phyloP scores from a whole-genome alignment of 2,797 vertebrate genomes.

The Melanotaenia pygmaea region DNA sequence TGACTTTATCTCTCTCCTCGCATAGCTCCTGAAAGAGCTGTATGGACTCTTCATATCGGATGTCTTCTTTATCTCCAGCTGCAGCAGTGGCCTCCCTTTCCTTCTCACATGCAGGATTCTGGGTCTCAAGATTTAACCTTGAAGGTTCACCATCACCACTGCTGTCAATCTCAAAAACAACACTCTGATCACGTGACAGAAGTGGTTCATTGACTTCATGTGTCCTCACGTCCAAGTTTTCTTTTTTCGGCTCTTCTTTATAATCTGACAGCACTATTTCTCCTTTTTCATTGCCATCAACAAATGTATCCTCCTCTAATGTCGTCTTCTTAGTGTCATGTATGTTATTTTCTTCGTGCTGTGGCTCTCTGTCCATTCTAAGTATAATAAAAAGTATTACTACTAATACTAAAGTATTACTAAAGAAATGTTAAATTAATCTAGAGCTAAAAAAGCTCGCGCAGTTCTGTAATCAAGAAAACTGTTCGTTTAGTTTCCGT shows the following conservation, averaged over 20 bases:
- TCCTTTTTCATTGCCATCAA: constrained; percentile 7
- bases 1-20: constrained; percentile 66
- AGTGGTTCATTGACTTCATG: constrained; percentile 9
- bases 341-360: constrained; percentile 1
- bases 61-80: constrained; percentile 5
- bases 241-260: constrained; percentile 10
- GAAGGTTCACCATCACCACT: neutral
- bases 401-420: too few relatives aligned
- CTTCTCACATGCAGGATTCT: neutral
- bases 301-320: neutral
- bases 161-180: constrained; percentile 18
- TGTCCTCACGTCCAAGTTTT: constrained; percentile 9
- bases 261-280: neutral
- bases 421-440: neutral
- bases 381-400: neutral
- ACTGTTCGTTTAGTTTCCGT: constrained; percentile 70
- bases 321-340: neutral
- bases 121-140: constrained; percentile 37
- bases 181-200: constrained; percentile 12
- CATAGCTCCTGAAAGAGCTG: constrained; percentile 65
- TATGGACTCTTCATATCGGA: constrained; percentile 52
- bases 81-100: neutral
- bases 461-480: constrained; percentile 7
- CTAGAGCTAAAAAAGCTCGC: neutral
- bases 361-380: constrained; percentile 43